A percentile compares a stretch with the other conserved stretches of the same genome.
Conservation (phyloP, 2,797 vertebrate species). For the Liparis tanakae region DNA sequence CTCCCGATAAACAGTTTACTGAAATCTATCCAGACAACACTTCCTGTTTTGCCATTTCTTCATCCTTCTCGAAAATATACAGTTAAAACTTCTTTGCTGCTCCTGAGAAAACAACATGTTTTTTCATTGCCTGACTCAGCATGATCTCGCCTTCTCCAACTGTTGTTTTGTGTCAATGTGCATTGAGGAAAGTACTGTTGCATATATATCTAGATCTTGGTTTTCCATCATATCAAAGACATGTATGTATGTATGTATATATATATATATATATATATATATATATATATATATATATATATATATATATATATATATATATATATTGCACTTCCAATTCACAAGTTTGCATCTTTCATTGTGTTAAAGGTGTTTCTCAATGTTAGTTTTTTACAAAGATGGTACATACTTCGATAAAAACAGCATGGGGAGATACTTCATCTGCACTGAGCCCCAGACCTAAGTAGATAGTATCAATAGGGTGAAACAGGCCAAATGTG, state of each 20-base stretch:
- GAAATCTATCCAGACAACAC: conserved; percentile 24
- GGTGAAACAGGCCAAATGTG: conserved; percentile 18
- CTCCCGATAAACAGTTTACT: conserved; percentile 3
- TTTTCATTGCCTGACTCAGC: not conserved
- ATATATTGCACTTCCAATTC: not conserved
- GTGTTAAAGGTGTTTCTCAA: not conserved
- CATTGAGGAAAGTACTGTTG: conserved; percentile 6
- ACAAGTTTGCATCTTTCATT: not conserved
- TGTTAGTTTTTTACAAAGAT: conserved; percentile 14
- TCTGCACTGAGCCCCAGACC: conserved; percentile 19
- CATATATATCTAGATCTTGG: too few relatives aligned
- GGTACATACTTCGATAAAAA: conserved; percentile 2
- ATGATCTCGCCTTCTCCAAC: not conserved
- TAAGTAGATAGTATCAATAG: conserved; percentile 9
- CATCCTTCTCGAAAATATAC: conserved; percentile 10
- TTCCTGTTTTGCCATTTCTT: conserved; percentile 48
- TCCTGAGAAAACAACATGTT: not conserved
- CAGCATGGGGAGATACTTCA: conserved; percentile 18
- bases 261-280: too few relatives aligned
- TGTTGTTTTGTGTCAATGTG: not conserved
- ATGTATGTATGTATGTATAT: too few relatives aligned
- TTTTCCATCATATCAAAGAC: too few relatives aligned
- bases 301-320: too few relatives aligned
- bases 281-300: too few relatives aligned
- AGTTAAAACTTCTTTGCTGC: not conserved